Evolutionary conservation across 2,888 invertebrate species (phyloP), one percentile per base, ranked within the genome.

Genomic region (Pammene fasciana): DNA sequence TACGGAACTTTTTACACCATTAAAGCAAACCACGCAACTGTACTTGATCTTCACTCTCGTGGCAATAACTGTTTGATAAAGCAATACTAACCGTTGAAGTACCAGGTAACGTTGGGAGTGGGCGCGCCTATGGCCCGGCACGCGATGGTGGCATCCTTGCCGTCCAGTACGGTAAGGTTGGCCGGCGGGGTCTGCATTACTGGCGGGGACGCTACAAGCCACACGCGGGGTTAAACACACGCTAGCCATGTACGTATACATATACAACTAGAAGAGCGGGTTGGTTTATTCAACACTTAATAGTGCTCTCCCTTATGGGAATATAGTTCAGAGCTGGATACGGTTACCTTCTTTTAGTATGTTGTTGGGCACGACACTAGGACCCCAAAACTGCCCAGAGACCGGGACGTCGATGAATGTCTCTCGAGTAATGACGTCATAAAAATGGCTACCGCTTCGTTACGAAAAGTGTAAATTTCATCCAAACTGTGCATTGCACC

Each of bases 111-210:
- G 82, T 97, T 97, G 10, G 99, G 99, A 75, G 95, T 94, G 26
- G 99, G 99, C 16, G 98, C 97, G 61, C 99, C 99, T 66, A 96
- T 94, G 38, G 97, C 98, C 76, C 97, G 94, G 88, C 99, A 99
- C 71, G 94, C 94, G 78, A 99, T 94, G 66, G 97, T 96, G 66
- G 97, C 97, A 90, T 98, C 98, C 89, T 97, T 97, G 65, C 98
- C 98, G 86, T 98, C 98, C 77, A 98, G 93, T 73, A 98, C 96
- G 11, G 98, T 98, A 73, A 96, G 91, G 93, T 99, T 98, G 83
- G 95, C 94, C 13, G 98, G 98, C 72, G 95, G 94, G 70, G 93
- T 94, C 86, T 97, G 96, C 95, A 98, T 96, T 76, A 97, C 94
- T 38, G 99, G 98, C 76, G 96, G 95, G 74, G 98, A 96, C 75